Base-by-base conservation (phyloP, 2,888 invertebrate genomes). In the Petrolisthes manimaculis region DNA sequence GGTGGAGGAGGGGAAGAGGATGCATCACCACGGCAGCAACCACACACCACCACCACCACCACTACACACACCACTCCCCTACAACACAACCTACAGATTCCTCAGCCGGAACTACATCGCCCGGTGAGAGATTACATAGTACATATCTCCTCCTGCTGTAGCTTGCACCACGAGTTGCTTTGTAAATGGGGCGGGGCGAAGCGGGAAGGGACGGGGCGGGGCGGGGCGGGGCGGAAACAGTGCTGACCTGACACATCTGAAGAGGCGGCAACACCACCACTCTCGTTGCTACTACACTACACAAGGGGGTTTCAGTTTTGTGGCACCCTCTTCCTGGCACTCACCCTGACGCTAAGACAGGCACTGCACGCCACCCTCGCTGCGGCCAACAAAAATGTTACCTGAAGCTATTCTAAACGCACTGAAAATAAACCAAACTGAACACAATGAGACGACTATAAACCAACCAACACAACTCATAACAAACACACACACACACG, bases 111-210 rank as follows among this genome's bases (percentile, higher is more conserved):
- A 69, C 82, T 56, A 18, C 82, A 82, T 82, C 82, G n/a, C 77
- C 78, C 53, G n/a, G 78, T 78, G 84, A 78, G 21, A 55, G 55
- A 54, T 69, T 79, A 79, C 79, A 85, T 79, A 85, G 79, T 69
- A 37, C 37, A 37, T 37, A 37, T 37, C 37, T 37, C 79, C 79
- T 84, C 53, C 74, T 51, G 24, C 24, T 51, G 77, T 79, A 74
- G 67, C 53, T 79, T 75, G 56, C 18, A 53, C 71, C 14, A 51
- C 51, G 78, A 21, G 67, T 51, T 69, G 79, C 79, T 84, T 85
- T 85, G 85, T 85, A 79, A 85, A 85, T 85, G 85, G 69, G 67
- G 61, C 55, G 56, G 80, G 21, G 54, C n/a, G 54, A 79, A 54
- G 54, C 8, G 54, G 81, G 56, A 5, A 8, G 80, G 14, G 56